Evolutionary conservation across 2,888 invertebrate genomes (phyloP).

Genomic region (Odontomyia ornata): DNA sequence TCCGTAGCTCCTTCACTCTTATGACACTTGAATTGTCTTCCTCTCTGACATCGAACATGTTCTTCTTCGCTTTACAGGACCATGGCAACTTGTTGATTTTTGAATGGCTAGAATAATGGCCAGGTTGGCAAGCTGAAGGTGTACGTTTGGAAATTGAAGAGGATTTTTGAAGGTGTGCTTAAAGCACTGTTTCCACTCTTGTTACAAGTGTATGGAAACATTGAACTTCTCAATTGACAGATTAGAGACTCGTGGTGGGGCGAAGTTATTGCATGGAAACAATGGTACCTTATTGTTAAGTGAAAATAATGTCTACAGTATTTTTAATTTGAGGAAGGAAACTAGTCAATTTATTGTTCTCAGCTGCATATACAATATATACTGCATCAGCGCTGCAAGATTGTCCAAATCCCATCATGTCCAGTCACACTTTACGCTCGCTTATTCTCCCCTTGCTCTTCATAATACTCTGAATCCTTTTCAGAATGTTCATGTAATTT

Average conservation of each 20-base stretch:
- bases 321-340: no score
- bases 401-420: not conserved
- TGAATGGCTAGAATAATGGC: not conserved
- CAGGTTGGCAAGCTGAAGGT: not conserved
- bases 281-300: no score
- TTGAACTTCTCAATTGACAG: no score
- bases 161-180: not conserved
- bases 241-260: no score
- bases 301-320: no score
- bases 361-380: no score
- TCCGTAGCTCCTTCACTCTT: not conserved
- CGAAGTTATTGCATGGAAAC: no score
- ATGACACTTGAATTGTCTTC: slow-evolving; percentile 26
- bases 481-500: slow-evolving; percentile 41
- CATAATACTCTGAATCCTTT: not conserved
- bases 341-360: no score
- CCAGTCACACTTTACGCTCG: no score
- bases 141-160: not conserved
- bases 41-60: slow-evolving; percentile 32
- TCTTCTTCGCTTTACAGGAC: not conserved
- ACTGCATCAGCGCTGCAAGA: not conserved
- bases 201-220: no score
- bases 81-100: slow-evolving; percentile 29
- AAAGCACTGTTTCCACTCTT: no score
- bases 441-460: not conserved